Evolutionary conservation across 1,140 invertebrate species (phyloP), one percentile per base, ranked within the genome.

Genomic region (Drosophila littoralis): DNA sequence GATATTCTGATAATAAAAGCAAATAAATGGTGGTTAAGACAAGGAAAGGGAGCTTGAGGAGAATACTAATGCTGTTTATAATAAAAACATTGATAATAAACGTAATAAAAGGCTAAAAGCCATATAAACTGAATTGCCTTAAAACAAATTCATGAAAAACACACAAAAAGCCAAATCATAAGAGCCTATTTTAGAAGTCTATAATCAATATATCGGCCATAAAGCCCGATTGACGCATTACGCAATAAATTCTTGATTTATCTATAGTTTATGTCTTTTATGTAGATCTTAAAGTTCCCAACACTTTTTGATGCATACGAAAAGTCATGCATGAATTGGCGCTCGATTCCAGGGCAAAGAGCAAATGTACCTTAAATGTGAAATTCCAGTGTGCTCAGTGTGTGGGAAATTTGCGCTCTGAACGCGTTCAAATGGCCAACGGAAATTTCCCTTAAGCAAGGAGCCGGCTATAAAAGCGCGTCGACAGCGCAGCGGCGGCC

Each of bases 391-490:
- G 33, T 51, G 65, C 8, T 40, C 48, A 28, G 22, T 13, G 6
- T 12, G 4, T 1, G 50, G 36, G 43, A 35, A 55, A 55, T 63
- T 61, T 35, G 10, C 36, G 32, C 71, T 74, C 57, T 36, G 45
- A 0, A 3, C 28, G 6, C 13, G 2, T 40, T 48, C 35, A 68
- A 60, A 60, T 68, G 50, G 10, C 8, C 6, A 10, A 32, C 8
- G 5, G 0, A 12, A 66, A 72, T 66, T 72, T 67, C 63, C 69
- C 61, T 36, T 55, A 36, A 40, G 43, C 51, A 22, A 6, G 28
- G 13, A 7, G 71, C 66, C 51, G 57, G 36, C 57, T 75, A 75
- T 75, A 75, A 75, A 75, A 75, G 66, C 65, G 66, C 50, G 58
- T 7, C 9, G 42, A 12, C 36, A 32, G 58, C 71, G 48, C 43